A percentile compares a stretch with the other conserved stretches of the same genome.
phyloP scores from a whole-genome alignment of 2,797 vertebrate genomes.

The Sphenodon punctatus region DNA sequence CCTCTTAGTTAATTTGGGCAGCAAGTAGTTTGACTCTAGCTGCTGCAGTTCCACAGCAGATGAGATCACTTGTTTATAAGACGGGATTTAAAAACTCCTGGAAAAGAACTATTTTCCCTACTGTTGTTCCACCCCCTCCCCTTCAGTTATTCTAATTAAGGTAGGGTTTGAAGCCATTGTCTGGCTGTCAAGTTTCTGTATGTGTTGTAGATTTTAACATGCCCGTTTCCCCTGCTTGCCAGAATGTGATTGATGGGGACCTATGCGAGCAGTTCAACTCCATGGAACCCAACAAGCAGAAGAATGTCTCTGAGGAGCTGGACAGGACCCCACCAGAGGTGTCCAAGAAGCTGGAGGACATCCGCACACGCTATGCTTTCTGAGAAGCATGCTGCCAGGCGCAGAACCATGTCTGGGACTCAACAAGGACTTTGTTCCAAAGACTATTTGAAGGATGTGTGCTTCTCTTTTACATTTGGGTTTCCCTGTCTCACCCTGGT shows the following conservation, averaged over 20 bases:
- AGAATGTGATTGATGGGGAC: conserved; percentile 99
- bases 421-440: not conserved
- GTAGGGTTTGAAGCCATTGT: conserved; percentile 29
- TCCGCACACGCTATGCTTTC: conserved; percentile 97
- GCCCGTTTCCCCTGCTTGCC: conserved; percentile 1
- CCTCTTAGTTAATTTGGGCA: conserved; percentile 22
- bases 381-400: conserved; percentile 63
- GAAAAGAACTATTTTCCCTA: conserved; percentile 22
- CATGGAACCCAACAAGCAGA: conserved; percentile 99
- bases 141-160: not conserved
- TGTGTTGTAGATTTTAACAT: not conserved
- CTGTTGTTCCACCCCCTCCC: not conserved
- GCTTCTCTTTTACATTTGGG: not conserved
- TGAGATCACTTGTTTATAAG: conserved; percentile 51
- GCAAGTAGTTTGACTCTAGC: conserved; percentile 40
- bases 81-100: conserved; percentile 22
- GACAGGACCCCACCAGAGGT: conserved; percentile 96
- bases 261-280: conserved; percentile 99
- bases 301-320: conserved; percentile 95
- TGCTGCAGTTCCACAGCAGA: conserved; percentile 40
- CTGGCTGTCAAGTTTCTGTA: not conserved
- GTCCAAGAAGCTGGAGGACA: conserved; percentile 98
- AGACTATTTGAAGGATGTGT: not conserved
- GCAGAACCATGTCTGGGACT: not conserved
- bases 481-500: conserved; percentile 22